Evolutionary conservation across 2,888 invertebrate genomes (phyloP).

Genomic region (Drosophila gaucha): DNA sequence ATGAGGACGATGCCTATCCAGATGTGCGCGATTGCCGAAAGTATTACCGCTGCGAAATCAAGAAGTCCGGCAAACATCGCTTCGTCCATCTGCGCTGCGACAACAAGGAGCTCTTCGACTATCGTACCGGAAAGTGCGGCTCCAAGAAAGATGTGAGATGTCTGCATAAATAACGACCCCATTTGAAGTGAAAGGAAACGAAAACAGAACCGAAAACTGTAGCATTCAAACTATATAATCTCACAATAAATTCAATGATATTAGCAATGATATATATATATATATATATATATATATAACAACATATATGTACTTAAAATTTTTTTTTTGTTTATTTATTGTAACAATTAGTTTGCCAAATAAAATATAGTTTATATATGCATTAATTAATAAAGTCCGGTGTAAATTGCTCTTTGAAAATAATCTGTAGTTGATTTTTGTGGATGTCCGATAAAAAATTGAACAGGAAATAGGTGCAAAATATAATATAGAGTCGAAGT

Average conservation of each 20-base stretch:
- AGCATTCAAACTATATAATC: conserved; percentile 42
- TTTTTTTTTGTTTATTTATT: conserved; percentile 44
- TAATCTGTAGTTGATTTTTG: not conserved
- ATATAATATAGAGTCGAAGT: too few relatives aligned
- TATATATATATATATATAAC: not conserved
- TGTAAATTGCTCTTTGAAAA: conserved; percentile 13
- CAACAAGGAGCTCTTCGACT: conserved; percentile 72
- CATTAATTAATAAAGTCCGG: conserved; percentile 34
- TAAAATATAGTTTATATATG: conserved; percentile 44
- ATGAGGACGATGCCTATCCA: conserved; percentile 71
- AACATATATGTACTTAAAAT: conserved; percentile 10
- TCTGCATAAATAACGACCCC: conserved; percentile 47
- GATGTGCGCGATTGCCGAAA: conserved; percentile 76
- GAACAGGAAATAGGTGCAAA: not conserved
- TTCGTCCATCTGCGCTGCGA: conserved; percentile 72
- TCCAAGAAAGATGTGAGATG: conserved; percentile 62
- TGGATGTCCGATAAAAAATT: not conserved
- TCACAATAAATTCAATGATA: conserved; percentile 55
- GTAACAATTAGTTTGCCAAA: conserved; percentile 39
- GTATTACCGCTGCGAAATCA: conserved; percentile 75
- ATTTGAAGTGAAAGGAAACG: conserved; percentile 10
- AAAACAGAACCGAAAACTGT: conserved; percentile 16
- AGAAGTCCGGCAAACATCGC: conserved; percentile 68
- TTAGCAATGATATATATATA: conserved; percentile 59
- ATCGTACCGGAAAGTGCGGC: conserved; percentile 54